A percentile compares a stretch with the other conserved stretches of the same genome.
These are phyloP conservation scores for Centruroides vittatus DNA, from an alignment of 1,140 invertebrate species.

Conservation along the genomic window DNA sequence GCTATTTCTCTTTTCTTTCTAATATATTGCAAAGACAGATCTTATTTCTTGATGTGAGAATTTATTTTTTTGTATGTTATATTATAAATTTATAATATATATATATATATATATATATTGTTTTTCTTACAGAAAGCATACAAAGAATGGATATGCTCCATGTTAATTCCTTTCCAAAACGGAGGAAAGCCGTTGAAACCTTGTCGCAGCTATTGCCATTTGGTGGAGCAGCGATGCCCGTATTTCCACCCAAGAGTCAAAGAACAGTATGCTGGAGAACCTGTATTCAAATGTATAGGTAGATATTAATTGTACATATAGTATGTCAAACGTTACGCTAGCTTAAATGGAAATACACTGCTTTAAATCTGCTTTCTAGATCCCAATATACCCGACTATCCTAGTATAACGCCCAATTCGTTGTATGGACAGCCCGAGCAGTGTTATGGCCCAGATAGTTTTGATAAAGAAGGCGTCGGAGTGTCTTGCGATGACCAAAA, in stretches of 20 bases:
- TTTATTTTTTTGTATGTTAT: too few relatives aligned
- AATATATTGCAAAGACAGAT: too few relatives aligned
- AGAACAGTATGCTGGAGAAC: constrained; percentile 23
- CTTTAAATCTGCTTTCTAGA: constrained; percentile 4
- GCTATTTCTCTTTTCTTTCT: too few relatives aligned
- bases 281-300: constrained; percentile 23
- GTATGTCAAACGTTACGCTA: neutral
- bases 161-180: constrained; percentile 15
- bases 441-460: constrained; percentile 11
- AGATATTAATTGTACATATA: neutral
- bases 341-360: neutral
- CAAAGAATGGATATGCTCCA: constrained; percentile 21
- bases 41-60: too few relatives aligned
- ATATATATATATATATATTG: neutral
- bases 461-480: constrained; percentile 9
- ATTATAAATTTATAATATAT: too few relatives aligned
- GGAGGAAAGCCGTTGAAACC: constrained; percentile 15
- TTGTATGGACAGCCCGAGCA: constrained; percentile 10
- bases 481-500: neutral
- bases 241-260: constrained; percentile 20
- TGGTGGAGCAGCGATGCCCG: constrained; percentile 21
- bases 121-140: constrained; percentile 17
- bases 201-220: constrained; percentile 20
- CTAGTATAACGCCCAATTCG: constrained; percentile 12
- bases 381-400: constrained; percentile 18